Conservation (phyloP, 37 sponge, comb jelly and placozoan genomes). For the Chondrilla cf. caribensis region DNA sequence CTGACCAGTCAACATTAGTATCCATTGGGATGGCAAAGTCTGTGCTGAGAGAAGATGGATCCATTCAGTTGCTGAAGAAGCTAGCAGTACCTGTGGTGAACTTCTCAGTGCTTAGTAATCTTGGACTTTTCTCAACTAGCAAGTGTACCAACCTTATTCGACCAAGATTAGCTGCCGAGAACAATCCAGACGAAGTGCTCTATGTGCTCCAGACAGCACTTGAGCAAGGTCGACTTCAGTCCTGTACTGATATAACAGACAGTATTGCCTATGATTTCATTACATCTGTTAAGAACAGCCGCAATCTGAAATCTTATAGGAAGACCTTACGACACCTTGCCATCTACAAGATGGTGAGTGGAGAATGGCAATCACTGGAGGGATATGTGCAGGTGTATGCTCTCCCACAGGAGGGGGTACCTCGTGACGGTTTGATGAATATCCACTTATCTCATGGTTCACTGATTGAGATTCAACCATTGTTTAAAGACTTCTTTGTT, state of each 20-base stretch:
- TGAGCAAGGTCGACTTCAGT: neutral
- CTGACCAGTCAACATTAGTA: constrained; percentile 16
- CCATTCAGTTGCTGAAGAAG: neutral
- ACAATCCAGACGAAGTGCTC: neutral
- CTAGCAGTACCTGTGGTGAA: neutral
- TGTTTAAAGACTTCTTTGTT: neutral
- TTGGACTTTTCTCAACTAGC: no score
- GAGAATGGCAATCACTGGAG: constrained; percentile 1
- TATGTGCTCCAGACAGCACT: neutral
- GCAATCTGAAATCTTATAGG: neutral
- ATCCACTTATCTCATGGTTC: neutral
- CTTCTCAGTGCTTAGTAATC: neutral
- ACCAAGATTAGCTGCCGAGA: neutral
- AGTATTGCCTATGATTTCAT: neutral
- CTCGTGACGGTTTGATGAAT: neutral
- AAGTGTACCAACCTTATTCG: no score
- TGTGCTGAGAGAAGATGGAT: constrained; percentile 8
- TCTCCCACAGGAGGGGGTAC: neutral
- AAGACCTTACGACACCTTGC: neutral
- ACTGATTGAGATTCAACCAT: neutral
- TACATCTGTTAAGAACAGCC: neutral
- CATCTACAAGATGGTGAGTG: neutral
- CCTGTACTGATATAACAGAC: neutral
- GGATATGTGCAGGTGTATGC: neutral
- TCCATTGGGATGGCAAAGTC: neutral